Percentiles rank a stretch among this genome's conserved stretches.
Conservation (phyloP, 2,113 vertebrate genomes). For the Hippocampus guttulatus region DNA sequence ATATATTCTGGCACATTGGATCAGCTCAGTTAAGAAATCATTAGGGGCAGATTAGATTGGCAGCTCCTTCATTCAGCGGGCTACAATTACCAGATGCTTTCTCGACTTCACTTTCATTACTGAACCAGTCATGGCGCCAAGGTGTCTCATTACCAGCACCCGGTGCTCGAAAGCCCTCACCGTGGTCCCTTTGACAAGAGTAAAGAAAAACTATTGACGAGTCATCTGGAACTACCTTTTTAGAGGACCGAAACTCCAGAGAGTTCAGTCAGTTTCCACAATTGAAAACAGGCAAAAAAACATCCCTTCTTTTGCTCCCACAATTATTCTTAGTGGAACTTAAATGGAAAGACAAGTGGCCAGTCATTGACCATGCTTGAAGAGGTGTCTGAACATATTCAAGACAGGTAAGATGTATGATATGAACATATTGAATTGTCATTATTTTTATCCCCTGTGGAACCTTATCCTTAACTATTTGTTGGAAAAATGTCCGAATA, state of each 20-base stretch:
- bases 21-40: conserved; percentile 1
- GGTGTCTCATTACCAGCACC: no score
- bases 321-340: not conserved
- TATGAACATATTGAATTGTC: no score
- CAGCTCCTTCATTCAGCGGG: conserved; percentile 1
- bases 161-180: not conserved
- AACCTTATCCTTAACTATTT: no score
- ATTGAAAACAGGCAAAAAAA: not conserved
- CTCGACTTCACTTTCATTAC: not conserved
- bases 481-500: no score
- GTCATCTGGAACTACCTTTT: not conserved
- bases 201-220: conserved; percentile 1
- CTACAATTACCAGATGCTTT: not conserved
- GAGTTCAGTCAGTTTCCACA: conserved; percentile 5
- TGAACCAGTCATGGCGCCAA: not conserved
- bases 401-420: no score
- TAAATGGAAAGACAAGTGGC: no score
- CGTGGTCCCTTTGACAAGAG: not conserved
- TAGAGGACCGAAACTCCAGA: not conserved
- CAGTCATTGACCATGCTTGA: not conserved
- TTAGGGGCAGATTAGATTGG: not conserved
- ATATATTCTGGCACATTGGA: not conserved
- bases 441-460: no score
- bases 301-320: not conserved
- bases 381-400: not conserved